These are phyloP conservation scores for Sceloporus tristichus DNA, from an alignment of 2,113 vertebrate species.

Conservation along the genomic window DNA sequence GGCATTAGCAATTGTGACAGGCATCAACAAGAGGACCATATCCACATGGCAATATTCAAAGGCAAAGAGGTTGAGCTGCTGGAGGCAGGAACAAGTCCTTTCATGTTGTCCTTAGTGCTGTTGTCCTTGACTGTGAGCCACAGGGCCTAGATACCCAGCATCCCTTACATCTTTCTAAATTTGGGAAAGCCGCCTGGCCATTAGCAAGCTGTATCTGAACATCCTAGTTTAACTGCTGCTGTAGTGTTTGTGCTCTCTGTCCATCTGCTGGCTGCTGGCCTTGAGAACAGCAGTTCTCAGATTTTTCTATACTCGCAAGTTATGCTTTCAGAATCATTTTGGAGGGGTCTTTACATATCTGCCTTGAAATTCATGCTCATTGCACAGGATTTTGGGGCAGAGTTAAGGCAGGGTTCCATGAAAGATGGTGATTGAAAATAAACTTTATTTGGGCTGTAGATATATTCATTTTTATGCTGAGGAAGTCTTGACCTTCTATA, in stretches of 20 bases:
- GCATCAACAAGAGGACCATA: neutral
- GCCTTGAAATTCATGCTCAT: neutral
- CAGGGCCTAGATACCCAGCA: neutral
- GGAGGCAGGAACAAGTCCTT: neutral
- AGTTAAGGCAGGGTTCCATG: neutral
- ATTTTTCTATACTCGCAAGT: neutral
- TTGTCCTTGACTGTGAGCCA: neutral
- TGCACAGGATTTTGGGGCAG: neutral
- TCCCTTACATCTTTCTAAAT: neutral
- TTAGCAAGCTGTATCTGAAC: too few species aligned
- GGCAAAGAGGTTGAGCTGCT: neutral
- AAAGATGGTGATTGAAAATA: too few species aligned
- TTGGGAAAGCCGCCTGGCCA: too few species aligned
- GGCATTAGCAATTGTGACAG: neutral
- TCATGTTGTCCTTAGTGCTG: too few species aligned
- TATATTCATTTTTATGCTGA: too few species aligned
- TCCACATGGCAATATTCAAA: neutral
- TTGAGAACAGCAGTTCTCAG: neutral
- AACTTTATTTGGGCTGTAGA: too few species aligned
- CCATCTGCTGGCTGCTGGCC: too few species aligned
- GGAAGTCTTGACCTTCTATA: too few species aligned
- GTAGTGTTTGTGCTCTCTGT: neutral
- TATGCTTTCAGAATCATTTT: too few species aligned
- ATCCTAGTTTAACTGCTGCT: too few species aligned
- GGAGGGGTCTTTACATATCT: neutral